Percentiles rank a stretch among this genome's conserved stretches.
phyloP scores from a whole-genome alignment of 1,140 invertebrate species.

The Batillaria attramentaria region DNA sequence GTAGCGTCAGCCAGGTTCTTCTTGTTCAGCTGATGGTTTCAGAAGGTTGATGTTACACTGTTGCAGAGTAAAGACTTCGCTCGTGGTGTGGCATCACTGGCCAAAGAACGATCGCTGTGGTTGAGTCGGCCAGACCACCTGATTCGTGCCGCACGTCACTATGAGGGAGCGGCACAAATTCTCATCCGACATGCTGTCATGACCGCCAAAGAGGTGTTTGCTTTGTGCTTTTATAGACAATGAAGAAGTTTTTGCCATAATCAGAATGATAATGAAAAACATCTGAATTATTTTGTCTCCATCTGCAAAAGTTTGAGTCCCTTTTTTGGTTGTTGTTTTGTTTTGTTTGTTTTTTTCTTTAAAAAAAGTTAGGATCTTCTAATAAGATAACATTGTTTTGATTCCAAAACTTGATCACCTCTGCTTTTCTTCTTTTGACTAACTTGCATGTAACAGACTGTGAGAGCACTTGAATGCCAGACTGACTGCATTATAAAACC shows the following conservation, averaged over 20 bases:
- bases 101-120: slow-evolving; percentile 70
- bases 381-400: no score
- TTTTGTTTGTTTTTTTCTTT: no score
- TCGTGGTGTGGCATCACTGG: slow-evolving; percentile 68
- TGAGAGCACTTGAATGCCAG: no score
- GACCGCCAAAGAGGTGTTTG: slow-evolving; percentile 67
- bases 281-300: neutral
- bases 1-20: no score
- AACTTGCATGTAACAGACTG: no score
- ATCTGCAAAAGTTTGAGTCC: neutral
- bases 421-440: no score
- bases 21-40: no score
- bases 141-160: slow-evolving; percentile 74
- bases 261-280: neutral
- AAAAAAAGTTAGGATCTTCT: no score
- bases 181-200: slow-evolving; percentile 73
- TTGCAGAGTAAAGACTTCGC: slow-evolving; percentile 57
- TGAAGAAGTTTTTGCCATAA: neutral
- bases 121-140: slow-evolving; percentile 69
- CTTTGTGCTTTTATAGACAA: neutral
- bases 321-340: neutral
- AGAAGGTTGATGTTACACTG: no score
- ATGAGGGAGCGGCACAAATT: slow-evolving; percentile 74
- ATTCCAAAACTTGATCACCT: no score
- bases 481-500: no score